Evolutionary conservation across 2,797 vertebrate genomes (phyloP), one percentile per base, ranked within the genome.

Genomic region (Hemibagrus guttatus): DNA sequence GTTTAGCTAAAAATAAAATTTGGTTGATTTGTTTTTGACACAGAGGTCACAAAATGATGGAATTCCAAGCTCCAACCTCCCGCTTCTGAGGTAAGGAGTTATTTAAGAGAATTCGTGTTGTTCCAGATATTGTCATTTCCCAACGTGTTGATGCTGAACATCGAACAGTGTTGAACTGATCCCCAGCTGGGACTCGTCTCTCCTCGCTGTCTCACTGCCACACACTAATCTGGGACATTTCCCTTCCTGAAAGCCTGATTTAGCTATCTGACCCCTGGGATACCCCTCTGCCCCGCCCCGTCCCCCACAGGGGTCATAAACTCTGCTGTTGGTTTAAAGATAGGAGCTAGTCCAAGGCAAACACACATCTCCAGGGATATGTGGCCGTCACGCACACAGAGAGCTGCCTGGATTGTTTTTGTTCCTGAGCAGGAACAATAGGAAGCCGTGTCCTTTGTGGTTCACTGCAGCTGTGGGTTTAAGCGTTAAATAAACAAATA

Each of bases 321-420:
- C 66, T 66, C 54, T 21, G 28, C 54, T 75, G 31, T 84, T 75
- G 42, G 35, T 59, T 84, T 75, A 75, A 74, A 59, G 39, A 75
- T 63, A 28, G 14, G 8, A 61, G 71, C 23, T 74, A 19, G 4
- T 74, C 83, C 23, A 74, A 84, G 23, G 26, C 17, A 61, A 84
- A 84, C 68, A 59, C 21, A 46, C 1, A 35, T 71, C 66, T 35
- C 83, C 26, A 28, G 35, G 14, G 21, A 39, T 39, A 71, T n/a
- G 21, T 58, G 11, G n/a, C 16, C 21, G 13, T 56, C 74, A 28
- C 2, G 11, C 52, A 78, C 54, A 59, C 5, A 7, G 6, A 17
- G 17, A 5, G 26, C 21, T n/a, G 42, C 7, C 2, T n/a, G 42
- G 72, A n/a, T 16, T 75, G 72, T 52, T 75, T 49, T 46, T 8